Evolutionary conservation across 1,140 invertebrate species (phyloP).

Genomic region (Drosophila chauvacae): DNA sequence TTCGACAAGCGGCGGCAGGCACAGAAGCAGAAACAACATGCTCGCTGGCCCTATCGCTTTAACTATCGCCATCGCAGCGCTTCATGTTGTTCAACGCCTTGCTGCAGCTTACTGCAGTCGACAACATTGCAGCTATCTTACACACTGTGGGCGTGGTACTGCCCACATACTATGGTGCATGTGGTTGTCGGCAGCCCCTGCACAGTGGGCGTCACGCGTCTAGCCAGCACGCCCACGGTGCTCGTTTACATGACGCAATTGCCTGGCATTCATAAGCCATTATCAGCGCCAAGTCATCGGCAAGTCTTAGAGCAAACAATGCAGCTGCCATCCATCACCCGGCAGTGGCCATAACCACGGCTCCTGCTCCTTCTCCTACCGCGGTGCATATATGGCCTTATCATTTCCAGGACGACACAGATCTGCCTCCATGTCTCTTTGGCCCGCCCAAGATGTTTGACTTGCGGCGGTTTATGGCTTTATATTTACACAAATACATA

Average conservation of each 20-base stretch:
- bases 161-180: slow-evolving; percentile 24
- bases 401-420: slow-evolving; percentile 46
- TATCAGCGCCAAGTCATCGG: slow-evolving; percentile 76
- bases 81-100: slow-evolving; percentile 71
- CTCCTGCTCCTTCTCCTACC: slow-evolving; percentile 4
- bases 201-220: slow-evolving; percentile 56
- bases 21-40: slow-evolving; percentile 11
- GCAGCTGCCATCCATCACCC: slow-evolving; percentile 62
- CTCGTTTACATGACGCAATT: slow-evolving; percentile 75
- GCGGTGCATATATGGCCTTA: slow-evolving; percentile 32
- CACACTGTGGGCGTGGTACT: slow-evolving; percentile 62
- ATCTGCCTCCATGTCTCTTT: slow-evolving; percentile 20
- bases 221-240: slow-evolving; percentile 36
- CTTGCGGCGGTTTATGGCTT: slow-evolving; percentile 52
- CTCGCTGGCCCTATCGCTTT: slow-evolving; percentile 3
- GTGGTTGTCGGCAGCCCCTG: too few relatives aligned
- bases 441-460: slow-evolving; percentile 46
- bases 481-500: slow-evolving; percentile 6
- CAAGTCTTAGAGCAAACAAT: slow-evolving; percentile 78
- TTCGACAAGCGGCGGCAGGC: slow-evolving; percentile 4
- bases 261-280: slow-evolving; percentile 77
- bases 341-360: slow-evolving; percentile 39
- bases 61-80: slow-evolving; percentile 25
- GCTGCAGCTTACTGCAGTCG: slow-evolving; percentile 62
- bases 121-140: slow-evolving; percentile 43